Percentiles rank a stretch among this genome's conserved stretches.
Conservation (phyloP, 2,797 vertebrate genomes). For the Microctenopoma stevenorrisi region DNA sequence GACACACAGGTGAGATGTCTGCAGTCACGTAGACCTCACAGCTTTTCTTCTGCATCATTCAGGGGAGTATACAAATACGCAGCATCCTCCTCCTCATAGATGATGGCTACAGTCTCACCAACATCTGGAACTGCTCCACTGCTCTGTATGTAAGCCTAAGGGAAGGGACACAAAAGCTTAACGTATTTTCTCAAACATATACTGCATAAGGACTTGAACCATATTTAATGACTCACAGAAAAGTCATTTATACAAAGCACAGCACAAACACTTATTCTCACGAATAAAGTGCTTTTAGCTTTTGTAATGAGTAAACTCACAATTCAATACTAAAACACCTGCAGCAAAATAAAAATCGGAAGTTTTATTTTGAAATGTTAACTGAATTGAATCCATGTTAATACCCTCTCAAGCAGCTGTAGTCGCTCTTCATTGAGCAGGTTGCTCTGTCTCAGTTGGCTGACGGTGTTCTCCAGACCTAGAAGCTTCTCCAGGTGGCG, state of each 20-base stretch:
- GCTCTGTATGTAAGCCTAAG: slow-evolving; percentile 76
- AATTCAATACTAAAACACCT: no score
- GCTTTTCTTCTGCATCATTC: slow-evolving; percentile 35
- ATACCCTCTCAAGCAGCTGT: slow-evolving; percentile 75
- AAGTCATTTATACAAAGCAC: no score
- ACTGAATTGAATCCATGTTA: rapidly evolving
- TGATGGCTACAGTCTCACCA: slow-evolving; percentile 78
- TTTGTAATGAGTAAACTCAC: no score
- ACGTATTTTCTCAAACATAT: not conserved
- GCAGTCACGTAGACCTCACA: slow-evolving; percentile 23
- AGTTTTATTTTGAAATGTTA: not conserved
- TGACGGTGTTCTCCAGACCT: slow-evolving; percentile 82
- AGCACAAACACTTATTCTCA: not conserved
- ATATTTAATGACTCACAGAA: no score
- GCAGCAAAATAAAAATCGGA: no score
- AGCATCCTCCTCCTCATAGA: slow-evolving; percentile 78
- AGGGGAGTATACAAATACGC: slow-evolving; percentile 74
- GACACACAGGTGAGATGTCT: not conserved
- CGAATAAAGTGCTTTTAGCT: not conserved
- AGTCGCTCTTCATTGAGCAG: slow-evolving; percentile 77
- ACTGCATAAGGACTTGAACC: no score
- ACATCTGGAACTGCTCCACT: slow-evolving; percentile 61
- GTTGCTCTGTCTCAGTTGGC: slow-evolving; percentile 81
- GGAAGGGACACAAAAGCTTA: not conserved
- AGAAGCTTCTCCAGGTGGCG: slow-evolving; percentile 82